Percentiles rank a stretch among this genome's conserved stretches.
phyloP scores from a whole-genome alignment of 2,797 vertebrate genomes.

The Acropternis orthonyx region DNA sequence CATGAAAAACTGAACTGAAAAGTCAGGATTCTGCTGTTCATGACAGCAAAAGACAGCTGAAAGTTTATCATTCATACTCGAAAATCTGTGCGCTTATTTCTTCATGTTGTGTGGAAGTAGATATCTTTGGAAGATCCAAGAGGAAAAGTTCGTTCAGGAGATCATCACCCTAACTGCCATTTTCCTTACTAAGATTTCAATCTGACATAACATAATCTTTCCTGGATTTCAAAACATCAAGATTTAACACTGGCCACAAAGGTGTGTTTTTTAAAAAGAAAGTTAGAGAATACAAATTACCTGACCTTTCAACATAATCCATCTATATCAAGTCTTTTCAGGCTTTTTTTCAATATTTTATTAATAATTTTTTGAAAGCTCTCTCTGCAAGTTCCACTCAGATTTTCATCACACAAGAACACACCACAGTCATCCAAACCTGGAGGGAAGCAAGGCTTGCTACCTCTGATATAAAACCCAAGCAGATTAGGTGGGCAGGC shows the following conservation, averaged over 20 bases:
- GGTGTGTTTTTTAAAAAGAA: accelerated
- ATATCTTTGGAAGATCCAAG: not conserved
- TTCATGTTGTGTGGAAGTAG: not conserved
- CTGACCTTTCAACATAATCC: not conserved
- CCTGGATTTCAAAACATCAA: not conserved
- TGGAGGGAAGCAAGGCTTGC: not conserved
- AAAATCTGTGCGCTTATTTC: not conserved
- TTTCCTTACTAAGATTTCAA: not conserved
- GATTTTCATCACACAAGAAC: not conserved
- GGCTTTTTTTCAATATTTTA: not conserved
- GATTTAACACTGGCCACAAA: not conserved
- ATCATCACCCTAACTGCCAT: not conserved
- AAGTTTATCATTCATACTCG: not conserved
- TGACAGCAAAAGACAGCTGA: not conserved
- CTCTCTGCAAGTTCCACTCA: not conserved
- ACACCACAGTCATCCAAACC: not conserved
- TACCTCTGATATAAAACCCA: not conserved
- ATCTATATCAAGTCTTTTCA: not conserved
- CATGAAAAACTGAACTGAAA: not conserved
- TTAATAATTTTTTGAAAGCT: not conserved
- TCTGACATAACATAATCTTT: not conserved
- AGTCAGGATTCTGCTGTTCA: not conserved
- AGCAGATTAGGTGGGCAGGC: not conserved
- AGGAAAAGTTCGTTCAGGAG: not conserved
- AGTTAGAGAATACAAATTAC: not conserved